Percentiles rank a stretch among this genome's conserved stretches.
phyloP scores from a whole-genome alignment of 1,140 invertebrate species.

The Octopus sinensis region DNA sequence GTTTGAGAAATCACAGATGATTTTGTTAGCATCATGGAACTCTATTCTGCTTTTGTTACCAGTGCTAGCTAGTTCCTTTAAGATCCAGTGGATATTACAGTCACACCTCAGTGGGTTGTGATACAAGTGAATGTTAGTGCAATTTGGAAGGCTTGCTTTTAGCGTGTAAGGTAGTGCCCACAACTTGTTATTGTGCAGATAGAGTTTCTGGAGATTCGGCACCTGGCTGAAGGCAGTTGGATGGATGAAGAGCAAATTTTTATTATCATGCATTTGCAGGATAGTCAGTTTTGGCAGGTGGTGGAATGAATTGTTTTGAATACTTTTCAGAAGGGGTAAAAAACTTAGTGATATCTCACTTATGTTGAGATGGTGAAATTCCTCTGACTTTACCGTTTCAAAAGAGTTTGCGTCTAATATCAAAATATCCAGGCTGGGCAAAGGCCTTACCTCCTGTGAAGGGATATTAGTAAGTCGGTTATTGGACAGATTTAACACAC shows the following conservation, averaged over 20 bases:
- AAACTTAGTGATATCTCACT: constrained; percentile 50
- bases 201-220: constrained; percentile 48
- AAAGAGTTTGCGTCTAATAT: constrained; percentile 46
- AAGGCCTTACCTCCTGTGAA: constrained; percentile 30
- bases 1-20: constrained; percentile 51
- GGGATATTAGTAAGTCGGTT: constrained; percentile 38
- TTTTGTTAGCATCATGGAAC: constrained; percentile 45
- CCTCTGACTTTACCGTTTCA: constrained; percentile 40
- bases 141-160: constrained; percentile 37
- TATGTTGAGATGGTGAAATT: constrained; percentile 51
- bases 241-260: constrained; percentile 55
- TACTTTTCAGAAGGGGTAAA: constrained; percentile 50
- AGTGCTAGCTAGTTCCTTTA: constrained; percentile 30
- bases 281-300: constrained; percentile 51
- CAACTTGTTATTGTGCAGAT: constrained; percentile 56
- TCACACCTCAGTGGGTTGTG: constrained; percentile 60
- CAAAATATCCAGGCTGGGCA: constrained; percentile 41
- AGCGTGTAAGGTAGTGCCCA: constrained; percentile 47
- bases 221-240: constrained; percentile 52
- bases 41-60: constrained; percentile 24
- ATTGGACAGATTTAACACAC: constrained; percentile 40
- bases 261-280: constrained; percentile 56
- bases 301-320: constrained; percentile 56
- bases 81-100: constrained; percentile 59
- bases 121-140: constrained; percentile 52